Conservation (phyloP, 2,888 invertebrate species). For the Sialis fuliginosa region DNA sequence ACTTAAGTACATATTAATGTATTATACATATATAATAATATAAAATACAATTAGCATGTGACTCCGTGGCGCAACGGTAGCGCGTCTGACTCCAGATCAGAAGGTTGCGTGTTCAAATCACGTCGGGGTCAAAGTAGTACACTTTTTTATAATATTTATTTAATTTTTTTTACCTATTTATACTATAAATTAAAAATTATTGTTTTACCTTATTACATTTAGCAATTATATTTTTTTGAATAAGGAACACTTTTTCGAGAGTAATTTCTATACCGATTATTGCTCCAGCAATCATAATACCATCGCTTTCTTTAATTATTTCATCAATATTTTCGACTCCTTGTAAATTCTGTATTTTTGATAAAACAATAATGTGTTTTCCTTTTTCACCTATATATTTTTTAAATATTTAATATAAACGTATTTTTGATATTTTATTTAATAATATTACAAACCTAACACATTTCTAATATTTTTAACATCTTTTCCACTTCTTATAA, state of each 20-base stretch:
- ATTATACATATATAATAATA: background rate
- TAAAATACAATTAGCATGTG: constrained; percentile 15
- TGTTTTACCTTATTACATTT: constrained; percentile 49
- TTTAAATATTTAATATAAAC: background rate
- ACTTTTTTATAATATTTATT: too few relatives aligned
- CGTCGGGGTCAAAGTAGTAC: constrained; percentile 60
- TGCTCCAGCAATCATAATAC: constrained; percentile 74
- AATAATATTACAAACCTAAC: constrained; percentile 15
- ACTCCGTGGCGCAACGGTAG: constrained; percentile 95
- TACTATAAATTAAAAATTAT: background rate
- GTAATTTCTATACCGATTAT: constrained; percentile 74
- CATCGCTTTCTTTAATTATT: constrained; percentile 61
- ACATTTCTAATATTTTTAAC: constrained; percentile 41
- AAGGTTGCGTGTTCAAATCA: constrained; percentile 97
- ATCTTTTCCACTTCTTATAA: constrained; percentile 50
- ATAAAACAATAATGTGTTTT: constrained; percentile 50
- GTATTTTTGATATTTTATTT: constrained; percentile 22
- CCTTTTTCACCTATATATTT: constrained; percentile 32
- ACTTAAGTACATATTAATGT: background rate
- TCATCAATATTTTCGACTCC: constrained; percentile 62
- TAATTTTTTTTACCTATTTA: background rate
- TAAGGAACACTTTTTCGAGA: constrained; percentile 71
- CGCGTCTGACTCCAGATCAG: constrained; percentile 97
- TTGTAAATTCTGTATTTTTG: constrained; percentile 65
- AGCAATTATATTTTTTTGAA: constrained; percentile 71